phyloP scores from a whole-genome alignment of 1,140 invertebrate species.

The Drosophila virilis region DNA sequence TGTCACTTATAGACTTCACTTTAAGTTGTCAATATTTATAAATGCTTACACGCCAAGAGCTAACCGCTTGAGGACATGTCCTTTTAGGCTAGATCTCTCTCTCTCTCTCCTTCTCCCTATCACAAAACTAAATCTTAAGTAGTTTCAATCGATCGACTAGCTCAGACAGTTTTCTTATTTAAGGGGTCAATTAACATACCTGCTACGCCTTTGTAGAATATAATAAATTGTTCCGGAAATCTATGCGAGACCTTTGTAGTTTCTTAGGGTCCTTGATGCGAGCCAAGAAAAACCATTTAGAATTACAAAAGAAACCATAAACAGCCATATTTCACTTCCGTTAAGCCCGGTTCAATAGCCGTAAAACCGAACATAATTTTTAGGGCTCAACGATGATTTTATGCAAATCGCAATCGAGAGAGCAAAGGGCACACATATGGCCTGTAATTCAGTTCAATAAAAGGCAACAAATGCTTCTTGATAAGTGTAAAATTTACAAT shows the following conservation, averaged over 20 bases:
- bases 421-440: conserved; percentile 74
- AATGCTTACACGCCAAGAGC: conserved; percentile 68
- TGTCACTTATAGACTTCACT: conserved; percentile 81
- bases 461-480: conserved; percentile 70
- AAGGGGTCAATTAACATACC: conserved; percentile 28
- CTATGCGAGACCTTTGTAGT: conserved; percentile 20
- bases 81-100: not conserved
- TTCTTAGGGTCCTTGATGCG: not conserved
- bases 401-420: conserved; percentile 76
- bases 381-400: conserved; percentile 69
- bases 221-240: conserved; percentile 60
- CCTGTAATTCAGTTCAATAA: conserved; percentile 71
- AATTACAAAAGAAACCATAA: conserved; percentile 68
- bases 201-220: conserved; percentile 45
- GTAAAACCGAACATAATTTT: conserved; percentile 74
- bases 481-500: conserved; percentile 81
- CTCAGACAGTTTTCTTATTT: not conserved
- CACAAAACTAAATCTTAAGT: conserved; percentile 4
- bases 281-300: conserved; percentile 14
- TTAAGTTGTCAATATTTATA: conserved; percentile 82
- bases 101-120: not conserved
- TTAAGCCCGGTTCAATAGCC: conserved; percentile 51
- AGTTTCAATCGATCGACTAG: not conserved
- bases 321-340: conserved; percentile 63
- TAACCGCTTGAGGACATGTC: conserved; percentile 21